Percentiles rank a stretch among this genome's conserved stretches.
These are phyloP conservation scores for Dione vanillae DNA, from an alignment of 2,888 invertebrate genomes.

Conservation along the genomic window DNA sequence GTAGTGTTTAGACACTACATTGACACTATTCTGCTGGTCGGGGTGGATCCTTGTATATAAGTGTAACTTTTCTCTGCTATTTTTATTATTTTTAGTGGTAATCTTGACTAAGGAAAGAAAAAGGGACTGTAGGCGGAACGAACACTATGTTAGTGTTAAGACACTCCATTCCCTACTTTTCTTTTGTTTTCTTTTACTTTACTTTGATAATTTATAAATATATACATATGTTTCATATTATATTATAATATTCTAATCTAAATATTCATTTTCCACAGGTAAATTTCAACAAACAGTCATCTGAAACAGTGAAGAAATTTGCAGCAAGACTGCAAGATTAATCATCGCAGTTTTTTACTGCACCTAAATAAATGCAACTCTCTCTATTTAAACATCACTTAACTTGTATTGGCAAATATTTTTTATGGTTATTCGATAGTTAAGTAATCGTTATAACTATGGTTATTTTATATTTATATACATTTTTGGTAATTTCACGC, in stretches of 20 bases:
- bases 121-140: no score
- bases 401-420: conserved; percentile 15
- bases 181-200: no score
- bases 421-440: conserved; percentile 8
- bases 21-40: no score
- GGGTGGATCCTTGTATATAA: no score
- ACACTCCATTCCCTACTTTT: no score
- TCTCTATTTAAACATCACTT: conserved; percentile 17
- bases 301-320: conserved; percentile 7
- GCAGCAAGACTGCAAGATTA: conserved; percentile 1
- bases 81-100: no score
- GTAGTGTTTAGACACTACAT: neutral
- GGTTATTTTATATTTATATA: neutral
- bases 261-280: conserved; percentile 20
- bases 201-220: no score
- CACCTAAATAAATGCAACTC: conserved; percentile 11
- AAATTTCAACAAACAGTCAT: conserved; percentile 27
- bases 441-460: neutral
- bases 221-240: no score
- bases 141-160: no score
- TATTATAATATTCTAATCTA: neutral
- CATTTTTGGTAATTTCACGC: neutral
- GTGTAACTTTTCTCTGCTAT: no score
- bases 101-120: no score
- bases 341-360: conserved; percentile 16